Conservation (phyloP, 1,140 invertebrate genomes). For the Drosophila bifasciata region DNA sequence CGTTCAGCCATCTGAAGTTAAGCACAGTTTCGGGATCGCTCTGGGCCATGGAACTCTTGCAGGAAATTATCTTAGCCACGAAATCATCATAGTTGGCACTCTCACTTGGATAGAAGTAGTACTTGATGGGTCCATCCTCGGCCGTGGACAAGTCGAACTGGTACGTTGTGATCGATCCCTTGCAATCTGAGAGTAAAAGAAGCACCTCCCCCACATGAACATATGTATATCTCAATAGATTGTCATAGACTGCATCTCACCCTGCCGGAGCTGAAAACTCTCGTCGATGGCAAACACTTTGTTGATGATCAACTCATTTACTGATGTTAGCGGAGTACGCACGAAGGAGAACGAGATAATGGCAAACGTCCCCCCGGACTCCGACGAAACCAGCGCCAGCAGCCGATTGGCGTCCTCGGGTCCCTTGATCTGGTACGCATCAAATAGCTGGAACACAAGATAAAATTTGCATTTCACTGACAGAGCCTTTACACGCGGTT, state of each 20-base stretch:
- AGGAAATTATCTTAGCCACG: slow-evolving; percentile 56
- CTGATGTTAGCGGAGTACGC: slow-evolving; percentile 85
- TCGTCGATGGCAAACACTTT: slow-evolving; percentile 88
- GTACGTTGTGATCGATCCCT: slow-evolving; percentile 62
- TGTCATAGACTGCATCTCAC: slow-evolving; percentile 75
- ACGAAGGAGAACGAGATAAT: slow-evolving; percentile 87
- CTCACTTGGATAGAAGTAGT: slow-evolving; percentile 67
- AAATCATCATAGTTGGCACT: slow-evolving; percentile 65
- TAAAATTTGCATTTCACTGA: neutral
- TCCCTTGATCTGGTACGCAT: slow-evolving; percentile 80
- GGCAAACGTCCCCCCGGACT: slow-evolving; percentile 85
- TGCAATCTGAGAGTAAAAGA: slow-evolving; percentile 40
- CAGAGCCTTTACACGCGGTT: neutral
- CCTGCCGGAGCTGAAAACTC: slow-evolving; percentile 88
- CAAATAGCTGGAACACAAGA: slow-evolving; percentile 64
- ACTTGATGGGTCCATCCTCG: slow-evolving; percentile 64
- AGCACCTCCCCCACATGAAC: neutral
- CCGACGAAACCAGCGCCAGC: slow-evolving; percentile 88
- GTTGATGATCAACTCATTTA: slow-evolving; percentile 88
- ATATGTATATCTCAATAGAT: neutral
- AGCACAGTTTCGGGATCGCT: slow-evolving; percentile 44
- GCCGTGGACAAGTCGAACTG: slow-evolving; percentile 69
- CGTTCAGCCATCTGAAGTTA: slow-evolving; percentile 74
- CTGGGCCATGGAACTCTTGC: slow-evolving; percentile 54
- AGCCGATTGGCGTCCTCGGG: slow-evolving; percentile 84